Base-by-base conservation (phyloP, 2,113 vertebrate genomes). In the Andinoacara biseriatus region DNA sequence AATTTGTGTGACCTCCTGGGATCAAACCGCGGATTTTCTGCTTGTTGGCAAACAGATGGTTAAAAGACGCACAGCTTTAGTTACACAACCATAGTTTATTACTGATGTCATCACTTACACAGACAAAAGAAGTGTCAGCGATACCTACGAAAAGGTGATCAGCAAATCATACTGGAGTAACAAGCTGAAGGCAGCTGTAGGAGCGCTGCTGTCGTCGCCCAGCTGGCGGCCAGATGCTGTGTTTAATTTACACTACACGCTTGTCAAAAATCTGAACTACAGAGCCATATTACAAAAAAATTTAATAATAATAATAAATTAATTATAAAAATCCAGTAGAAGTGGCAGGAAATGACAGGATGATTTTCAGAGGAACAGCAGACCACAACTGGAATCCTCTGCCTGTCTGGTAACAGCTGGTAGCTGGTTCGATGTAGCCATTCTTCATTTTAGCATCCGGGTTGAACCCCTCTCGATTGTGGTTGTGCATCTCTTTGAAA, bases 31-130 rank as follows among this genome's bases (percentile, higher is more conserved):
- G 33, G 33, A 33, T 6, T 2, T 38, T 38, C 2, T 38, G 35
- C 35, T 10, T 2, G 8, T 10, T 38, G 8, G 35, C 22, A 43
- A 9, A 74, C 31, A 80, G 31, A 90, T 62, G 46, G 29, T 86
- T 69, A 76, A 86, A 85, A 86, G 31, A 86, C 72, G 76, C 67
- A 62, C 56, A 11, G 11, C 10, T 84, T 90, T 74, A 81, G 86
- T 91, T 93, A 93, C 92, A 94, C 94, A 94, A 93, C 90, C 90
- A 92, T 92, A 88, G 76, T 95, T 95, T 95, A 95, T 94, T 95
- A 92, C 86, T 90, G 86, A 88, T 91, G 84, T 91, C 84, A 89
- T 93, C 92, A 91, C 91, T 93, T 93, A 87, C 90, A 94, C 90
- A 93, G 90, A 93, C 87, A 90, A 80, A 86, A 75, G 77, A 89